Evolutionary conservation across 2,888 invertebrate species (phyloP).

Genomic region (Elmis aenea): DNA sequence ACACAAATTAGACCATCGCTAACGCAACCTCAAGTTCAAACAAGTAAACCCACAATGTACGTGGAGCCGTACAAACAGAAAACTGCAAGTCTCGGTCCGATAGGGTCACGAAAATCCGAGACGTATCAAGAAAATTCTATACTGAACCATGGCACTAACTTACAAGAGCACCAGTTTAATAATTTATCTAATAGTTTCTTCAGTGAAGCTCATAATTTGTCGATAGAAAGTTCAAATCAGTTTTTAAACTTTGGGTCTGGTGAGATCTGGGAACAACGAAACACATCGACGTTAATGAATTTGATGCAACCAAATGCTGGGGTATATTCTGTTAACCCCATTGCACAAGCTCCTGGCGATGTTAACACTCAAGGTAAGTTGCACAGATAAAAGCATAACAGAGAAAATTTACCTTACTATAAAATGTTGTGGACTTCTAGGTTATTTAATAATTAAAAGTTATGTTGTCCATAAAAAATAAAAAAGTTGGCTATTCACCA

Average conservation of each 20-base stretch:
- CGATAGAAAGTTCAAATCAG: constrained; percentile 28
- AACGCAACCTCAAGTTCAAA: constrained; percentile 16
- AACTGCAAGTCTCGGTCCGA: constrained; percentile 45
- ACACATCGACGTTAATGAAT: constrained; percentile 22
- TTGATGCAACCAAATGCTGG: constrained; percentile 19
- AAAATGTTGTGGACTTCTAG: too few relatives aligned
- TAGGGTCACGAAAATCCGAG: constrained; percentile 44
- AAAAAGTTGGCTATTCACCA: too few relatives aligned
- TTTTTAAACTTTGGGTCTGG: constrained; percentile 26
- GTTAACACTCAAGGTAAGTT: too few relatives aligned
- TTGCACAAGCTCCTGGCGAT: too few relatives aligned
- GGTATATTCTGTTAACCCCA: too few relatives aligned
- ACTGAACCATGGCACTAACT: constrained; percentile 8
- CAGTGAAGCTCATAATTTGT: constrained; percentile 31
- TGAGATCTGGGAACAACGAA: constrained; percentile 20
- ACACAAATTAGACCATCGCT: constrained; percentile 30
- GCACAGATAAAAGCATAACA: too few relatives aligned
- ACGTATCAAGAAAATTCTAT: constrained; percentile 26
- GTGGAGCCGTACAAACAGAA: constrained; percentile 42
- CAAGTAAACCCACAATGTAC: constrained; percentile 41
- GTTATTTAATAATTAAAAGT: too few relatives aligned
- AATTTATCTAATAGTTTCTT: constrained; percentile 34
- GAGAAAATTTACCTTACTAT: too few relatives aligned
- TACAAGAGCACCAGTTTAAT: constrained; percentile 18
- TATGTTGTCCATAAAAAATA: too few relatives aligned